phyloP scores from a whole-genome alignment of 2,113 vertebrate genomes.

The Telmatochromis brichardi region DNA sequence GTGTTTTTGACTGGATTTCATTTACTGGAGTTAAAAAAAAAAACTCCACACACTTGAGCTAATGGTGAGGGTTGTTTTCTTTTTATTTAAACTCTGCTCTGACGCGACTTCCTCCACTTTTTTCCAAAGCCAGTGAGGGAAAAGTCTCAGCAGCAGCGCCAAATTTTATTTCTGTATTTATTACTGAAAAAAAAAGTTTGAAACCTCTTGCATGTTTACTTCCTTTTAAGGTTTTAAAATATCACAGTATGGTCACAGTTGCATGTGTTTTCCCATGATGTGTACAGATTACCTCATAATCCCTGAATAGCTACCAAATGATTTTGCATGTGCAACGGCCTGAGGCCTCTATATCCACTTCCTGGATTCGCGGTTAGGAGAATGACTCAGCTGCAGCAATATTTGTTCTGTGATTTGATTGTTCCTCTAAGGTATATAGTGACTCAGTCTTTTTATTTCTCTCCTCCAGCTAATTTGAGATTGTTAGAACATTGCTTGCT shows the following conservation, averaged over 20 bases:
- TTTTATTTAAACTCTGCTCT: not conserved
- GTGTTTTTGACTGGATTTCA: not conserved
- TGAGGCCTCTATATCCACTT: not conserved
- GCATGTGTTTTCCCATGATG: not conserved
- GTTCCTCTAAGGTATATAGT: not conserved
- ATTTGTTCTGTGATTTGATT: not conserved
- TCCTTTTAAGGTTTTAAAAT: not conserved
- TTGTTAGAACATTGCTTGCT: not conserved
- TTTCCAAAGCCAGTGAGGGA: not conserved
- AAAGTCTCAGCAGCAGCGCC: not conserved
- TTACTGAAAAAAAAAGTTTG: not conserved
- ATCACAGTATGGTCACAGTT: not conserved
- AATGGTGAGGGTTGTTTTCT: not conserved
- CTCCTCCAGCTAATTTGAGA: not conserved
- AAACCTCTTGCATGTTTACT: not conserved
- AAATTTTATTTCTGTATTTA: not conserved
- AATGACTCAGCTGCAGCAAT: accelerated
- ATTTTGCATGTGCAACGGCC: not conserved
- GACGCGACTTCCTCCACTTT: not conserved
- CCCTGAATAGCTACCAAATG: not conserved
- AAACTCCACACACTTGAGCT: not conserved
- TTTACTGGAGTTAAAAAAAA: not conserved
- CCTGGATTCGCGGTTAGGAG: not conserved
- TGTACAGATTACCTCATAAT: not conserved
- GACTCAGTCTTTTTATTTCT: not conserved